A percentile compares a stretch with the other conserved stretches of the same genome.
Evolutionary conservation across 2,113 vertebrate genomes (phyloP).

Genomic region (Cheilinus undulatus): DNA sequence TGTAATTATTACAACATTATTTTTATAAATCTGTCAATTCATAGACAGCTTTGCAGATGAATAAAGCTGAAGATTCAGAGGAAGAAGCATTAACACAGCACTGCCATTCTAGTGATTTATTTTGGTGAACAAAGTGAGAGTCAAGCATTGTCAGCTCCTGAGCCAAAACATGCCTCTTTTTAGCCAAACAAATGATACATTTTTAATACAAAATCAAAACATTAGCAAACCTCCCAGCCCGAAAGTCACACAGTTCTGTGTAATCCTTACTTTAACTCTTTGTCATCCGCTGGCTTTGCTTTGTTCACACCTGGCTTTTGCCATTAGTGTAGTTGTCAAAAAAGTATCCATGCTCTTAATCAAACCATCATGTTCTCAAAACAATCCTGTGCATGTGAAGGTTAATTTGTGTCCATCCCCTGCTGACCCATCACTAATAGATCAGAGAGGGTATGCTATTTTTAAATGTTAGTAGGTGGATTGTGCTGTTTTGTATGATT

Average conservation of each 20-base stretch:
- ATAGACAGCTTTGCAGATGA: no score
- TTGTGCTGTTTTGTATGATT: conserved; percentile 51
- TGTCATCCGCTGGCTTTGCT: conserved; percentile 16
- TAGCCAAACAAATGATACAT: no score
- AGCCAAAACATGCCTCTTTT: no score
- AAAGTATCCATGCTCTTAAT: background rate
- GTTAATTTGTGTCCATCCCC: conserved; percentile 47
- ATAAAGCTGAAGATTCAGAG: no score
- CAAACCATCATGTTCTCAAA: conserved; percentile 53
- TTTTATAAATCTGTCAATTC: conserved; percentile 2
- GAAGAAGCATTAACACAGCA: no score
- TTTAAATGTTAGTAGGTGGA: conserved; percentile 38
- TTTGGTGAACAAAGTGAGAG: conserved; percentile 28
- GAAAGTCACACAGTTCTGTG: conserved; percentile 4
- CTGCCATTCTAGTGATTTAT: conserved; percentile 8
- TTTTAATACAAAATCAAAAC: conserved; percentile 6
- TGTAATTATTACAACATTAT: background rate
- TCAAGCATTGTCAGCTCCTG: conserved; percentile 12
- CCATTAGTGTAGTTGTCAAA: background rate
- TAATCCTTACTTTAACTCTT: conserved; percentile 3
- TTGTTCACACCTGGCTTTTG: conserved; percentile 20
- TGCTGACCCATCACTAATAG: conserved; percentile 43
- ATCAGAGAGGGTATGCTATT: conserved; percentile 29
- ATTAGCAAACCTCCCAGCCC: conserved; percentile 1
- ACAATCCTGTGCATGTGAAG: conserved; percentile 66